Percentiles rank a stretch among this genome's conserved stretches.
Conservation (phyloP, 2,888 invertebrate genomes). For the Drosophila nigricruria region DNA sequence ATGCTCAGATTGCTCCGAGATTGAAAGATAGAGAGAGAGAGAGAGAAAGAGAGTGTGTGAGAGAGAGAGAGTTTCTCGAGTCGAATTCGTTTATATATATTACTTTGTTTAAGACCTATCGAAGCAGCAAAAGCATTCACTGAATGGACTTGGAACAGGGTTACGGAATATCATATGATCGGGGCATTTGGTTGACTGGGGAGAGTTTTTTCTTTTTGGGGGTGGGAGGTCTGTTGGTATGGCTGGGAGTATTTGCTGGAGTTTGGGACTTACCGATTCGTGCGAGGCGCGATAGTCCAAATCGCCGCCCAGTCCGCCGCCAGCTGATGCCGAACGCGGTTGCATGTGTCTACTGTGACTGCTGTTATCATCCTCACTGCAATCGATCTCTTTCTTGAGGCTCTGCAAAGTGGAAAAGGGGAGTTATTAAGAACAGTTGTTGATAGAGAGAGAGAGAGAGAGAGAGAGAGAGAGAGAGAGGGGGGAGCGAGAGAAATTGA, state of each 20-base stretch:
- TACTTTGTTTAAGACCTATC: conserved; percentile 69
- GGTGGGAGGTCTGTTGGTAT: not conserved
- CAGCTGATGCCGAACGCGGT: conserved; percentile 87
- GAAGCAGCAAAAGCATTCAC: conserved; percentile 76
- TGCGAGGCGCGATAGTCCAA: conserved; percentile 93
- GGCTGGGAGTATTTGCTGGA: conserved; percentile 9
- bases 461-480: not conserved
- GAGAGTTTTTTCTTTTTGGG: not conserved
- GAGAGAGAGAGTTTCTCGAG: conserved; percentile 11
- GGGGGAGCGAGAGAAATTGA: no score
- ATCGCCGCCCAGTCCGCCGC: conserved; percentile 88
- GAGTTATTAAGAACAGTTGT: not conserved
- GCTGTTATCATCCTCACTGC: conserved; percentile 89
- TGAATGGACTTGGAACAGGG: conserved; percentile 54
- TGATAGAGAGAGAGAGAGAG: not conserved
- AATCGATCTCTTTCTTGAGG: conserved; percentile 95
- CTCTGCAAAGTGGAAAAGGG: conserved; percentile 87
- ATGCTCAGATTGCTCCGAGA: conserved; percentile 23
- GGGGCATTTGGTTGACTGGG: not conserved
- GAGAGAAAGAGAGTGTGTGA: not conserved
- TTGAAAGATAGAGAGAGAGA: not conserved
- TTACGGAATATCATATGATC: not conserved
- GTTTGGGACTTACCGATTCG: conserved; percentile 90
- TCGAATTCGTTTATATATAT: conserved; percentile 27
- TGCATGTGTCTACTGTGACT: conserved; percentile 83